These are phyloP conservation scores for Priocnemis perturbator DNA, from an alignment of 2,888 invertebrate species.

Conservation along the genomic window DNA sequence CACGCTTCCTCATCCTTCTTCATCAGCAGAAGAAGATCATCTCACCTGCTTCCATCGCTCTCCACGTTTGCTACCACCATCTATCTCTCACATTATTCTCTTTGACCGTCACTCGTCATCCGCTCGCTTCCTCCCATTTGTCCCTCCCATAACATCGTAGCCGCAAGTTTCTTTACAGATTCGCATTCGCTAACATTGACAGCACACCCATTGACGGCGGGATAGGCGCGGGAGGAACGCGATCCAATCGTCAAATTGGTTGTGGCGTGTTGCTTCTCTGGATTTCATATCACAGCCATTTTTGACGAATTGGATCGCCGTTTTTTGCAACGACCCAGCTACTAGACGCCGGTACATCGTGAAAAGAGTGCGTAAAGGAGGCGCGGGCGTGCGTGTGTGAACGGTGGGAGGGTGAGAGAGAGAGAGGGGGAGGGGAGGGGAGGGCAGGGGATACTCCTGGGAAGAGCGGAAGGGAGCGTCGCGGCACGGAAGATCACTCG, in stretches of 20 bases:
- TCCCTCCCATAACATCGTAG: not conserved
- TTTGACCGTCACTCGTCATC: no score
- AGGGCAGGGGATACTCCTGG: no score
- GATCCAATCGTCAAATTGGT: conserved; percentile 85
- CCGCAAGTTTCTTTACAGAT: conserved; percentile 11
- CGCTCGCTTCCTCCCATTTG: no score
- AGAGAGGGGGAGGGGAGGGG: not conserved
- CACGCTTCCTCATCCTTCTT: no score
- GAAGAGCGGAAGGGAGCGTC: conserved; percentile 4
- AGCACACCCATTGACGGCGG: not conserved
- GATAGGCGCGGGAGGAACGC: conserved; percentile 39
- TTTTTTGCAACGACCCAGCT: conserved; percentile 72
- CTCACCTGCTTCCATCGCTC: no score
- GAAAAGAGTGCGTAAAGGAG: conserved; percentile 27
- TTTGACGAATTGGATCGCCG: conserved; percentile 91
- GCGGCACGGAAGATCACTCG: conserved; percentile 1
- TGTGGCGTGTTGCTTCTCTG: conserved; percentile 81
- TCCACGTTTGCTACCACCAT: no score
- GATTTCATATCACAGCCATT: conserved; percentile 93
- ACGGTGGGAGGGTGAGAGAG: not conserved
- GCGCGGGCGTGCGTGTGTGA: not conserved
- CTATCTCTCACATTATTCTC: no score
- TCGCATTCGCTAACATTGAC: not conserved
- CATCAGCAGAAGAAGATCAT: no score
- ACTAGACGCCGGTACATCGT: not conserved